Evolutionary conservation across 2,888 invertebrate species (phyloP).

Genomic region (Stenolophus ochropezus): DNA sequence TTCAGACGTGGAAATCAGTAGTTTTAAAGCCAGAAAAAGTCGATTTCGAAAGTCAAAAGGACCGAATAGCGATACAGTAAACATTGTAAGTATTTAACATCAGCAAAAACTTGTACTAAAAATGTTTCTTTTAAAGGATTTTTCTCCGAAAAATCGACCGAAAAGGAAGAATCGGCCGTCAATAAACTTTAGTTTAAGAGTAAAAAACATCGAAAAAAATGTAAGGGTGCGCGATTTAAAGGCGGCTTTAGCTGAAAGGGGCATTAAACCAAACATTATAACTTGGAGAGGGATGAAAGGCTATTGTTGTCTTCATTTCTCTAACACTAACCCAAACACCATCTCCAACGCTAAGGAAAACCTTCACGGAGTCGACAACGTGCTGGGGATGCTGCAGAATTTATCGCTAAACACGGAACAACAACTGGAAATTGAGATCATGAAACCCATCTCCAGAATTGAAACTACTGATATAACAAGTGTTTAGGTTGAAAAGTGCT

Average conservation of each 20-base stretch:
- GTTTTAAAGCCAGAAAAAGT: constrained; percentile 68
- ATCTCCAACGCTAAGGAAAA: constrained; percentile 61
- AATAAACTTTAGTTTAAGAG: constrained; percentile 78
- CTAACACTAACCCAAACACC: constrained; percentile 76
- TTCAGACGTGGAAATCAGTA: constrained; percentile 78
- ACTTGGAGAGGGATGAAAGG: constrained; percentile 77
- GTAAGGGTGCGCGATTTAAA: constrained; percentile 85
- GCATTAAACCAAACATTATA: constrained; percentile 85
- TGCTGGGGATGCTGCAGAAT: constrained; percentile 73
- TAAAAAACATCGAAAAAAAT: constrained; percentile 83
- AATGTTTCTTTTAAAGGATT: neutral
- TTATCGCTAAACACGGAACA: constrained; percentile 71
- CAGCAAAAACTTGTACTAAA: neutral
- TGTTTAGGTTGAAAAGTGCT: constrained; percentile 69
- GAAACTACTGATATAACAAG: constrained; percentile 75
- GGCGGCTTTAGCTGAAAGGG: constrained; percentile 82
- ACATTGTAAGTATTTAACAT: neutral
- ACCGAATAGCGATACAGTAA: constrained; percentile 16
- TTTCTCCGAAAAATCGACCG: constrained; percentile 36
- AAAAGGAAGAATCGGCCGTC: constrained; percentile 55
- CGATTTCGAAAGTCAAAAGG: neutral
- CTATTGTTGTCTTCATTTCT: constrained; percentile 81
- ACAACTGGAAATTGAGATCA: constrained; percentile 72
- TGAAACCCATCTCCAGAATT: constrained; percentile 74
- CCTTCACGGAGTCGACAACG: constrained; percentile 73